Evolutionary conservation across 2,888 invertebrate species (phyloP).

Genomic region (Tetramorium bicarinatum): DNA sequence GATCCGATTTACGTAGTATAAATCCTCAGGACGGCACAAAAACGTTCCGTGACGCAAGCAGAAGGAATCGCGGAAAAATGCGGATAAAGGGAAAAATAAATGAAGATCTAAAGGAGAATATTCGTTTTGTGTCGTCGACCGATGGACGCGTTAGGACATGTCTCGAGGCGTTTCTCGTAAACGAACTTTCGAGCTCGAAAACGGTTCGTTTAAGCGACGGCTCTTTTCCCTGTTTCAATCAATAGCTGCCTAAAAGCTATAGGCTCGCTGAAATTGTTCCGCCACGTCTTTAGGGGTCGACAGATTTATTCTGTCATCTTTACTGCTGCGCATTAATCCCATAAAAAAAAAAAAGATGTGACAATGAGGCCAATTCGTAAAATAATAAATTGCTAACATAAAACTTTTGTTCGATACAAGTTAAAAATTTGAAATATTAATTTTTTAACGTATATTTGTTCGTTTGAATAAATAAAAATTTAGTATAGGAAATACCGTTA

Average conservation of each 20-base stretch:
- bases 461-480: neutral
- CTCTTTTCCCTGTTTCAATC: slow-evolving; percentile 30
- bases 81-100: slow-evolving; percentile 2
- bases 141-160: slow-evolving; percentile 13
- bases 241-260: neutral
- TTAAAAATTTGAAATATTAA: neutral
- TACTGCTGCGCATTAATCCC: neutral
- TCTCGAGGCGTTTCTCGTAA: neutral
- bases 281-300: neutral
- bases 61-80: neutral
- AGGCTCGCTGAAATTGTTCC: slow-evolving; percentile 28
- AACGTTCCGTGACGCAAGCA: neutral
- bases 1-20: slow-evolving; percentile 88
- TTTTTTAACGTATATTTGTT: neutral
- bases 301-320: slow-evolving; percentile 14
- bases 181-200: slow-evolving; percentile 18
- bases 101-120: neutral
- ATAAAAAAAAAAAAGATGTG: neutral
- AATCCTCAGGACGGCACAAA: slow-evolving; percentile 43
- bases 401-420: neutral
- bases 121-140: slow-evolving; percentile 16
- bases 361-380: neutral
- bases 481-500: neutral
- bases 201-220: slow-evolving; percentile 18
- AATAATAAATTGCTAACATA: neutral